Percentiles rank a stretch among this genome's conserved stretches.
Evolutionary conservation across 2,113 vertebrate genomes (phyloP).

Genomic region (Candoia aspera): DNA sequence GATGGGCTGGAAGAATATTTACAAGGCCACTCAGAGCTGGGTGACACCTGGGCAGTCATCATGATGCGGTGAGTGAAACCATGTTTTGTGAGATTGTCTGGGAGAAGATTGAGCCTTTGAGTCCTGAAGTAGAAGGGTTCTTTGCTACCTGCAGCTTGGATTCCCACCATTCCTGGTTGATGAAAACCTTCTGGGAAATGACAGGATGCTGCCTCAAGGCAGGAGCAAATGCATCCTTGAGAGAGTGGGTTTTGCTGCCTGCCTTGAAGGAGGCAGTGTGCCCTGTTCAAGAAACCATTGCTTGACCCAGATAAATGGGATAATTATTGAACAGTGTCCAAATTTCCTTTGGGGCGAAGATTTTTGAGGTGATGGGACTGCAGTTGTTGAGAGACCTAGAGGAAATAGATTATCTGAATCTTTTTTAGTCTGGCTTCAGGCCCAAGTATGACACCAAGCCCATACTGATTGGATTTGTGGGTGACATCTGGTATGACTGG

Average conservation of each 20-base stretch:
- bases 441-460: background rate
- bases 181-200: background rate
- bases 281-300: background rate
- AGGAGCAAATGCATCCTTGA: background rate
- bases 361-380: background rate
- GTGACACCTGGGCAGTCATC: background rate
- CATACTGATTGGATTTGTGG: background rate
- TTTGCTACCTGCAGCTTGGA: background rate
- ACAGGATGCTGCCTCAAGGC: background rate
- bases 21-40: background rate
- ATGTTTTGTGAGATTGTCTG: background rate
- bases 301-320: background rate
- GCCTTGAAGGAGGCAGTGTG: background rate
- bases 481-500: background rate
- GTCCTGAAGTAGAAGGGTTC: background rate
- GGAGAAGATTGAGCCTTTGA: background rate
- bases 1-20: background rate
- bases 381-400: background rate
- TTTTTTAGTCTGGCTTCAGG: background rate
- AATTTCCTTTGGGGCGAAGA: background rate
- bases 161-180: background rate
- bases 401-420: background rate
- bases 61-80: background rate
- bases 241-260: background rate
- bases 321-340: background rate